Evolutionary conservation across 2,797 vertebrate species (phyloP).

Genomic region (Pagetopsis macropterus): DNA sequence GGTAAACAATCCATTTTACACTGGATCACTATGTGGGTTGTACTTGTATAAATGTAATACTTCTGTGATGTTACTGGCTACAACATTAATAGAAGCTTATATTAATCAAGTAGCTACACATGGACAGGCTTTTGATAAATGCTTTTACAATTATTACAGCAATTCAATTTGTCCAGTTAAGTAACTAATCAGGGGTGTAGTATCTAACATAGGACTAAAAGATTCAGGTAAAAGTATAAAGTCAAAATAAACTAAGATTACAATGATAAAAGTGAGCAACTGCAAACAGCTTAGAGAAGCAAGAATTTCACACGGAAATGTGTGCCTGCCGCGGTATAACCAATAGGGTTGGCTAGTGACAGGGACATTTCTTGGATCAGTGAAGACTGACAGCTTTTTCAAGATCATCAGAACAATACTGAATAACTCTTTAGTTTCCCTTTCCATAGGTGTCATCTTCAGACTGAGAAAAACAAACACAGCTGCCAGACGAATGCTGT

Average conservation of each 20-base stretch:
- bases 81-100: not conserved
- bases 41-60: not conserved
- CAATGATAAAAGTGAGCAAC: conserved; percentile 7
- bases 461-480: conserved; percentile 29
- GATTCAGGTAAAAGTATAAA: not conserved
- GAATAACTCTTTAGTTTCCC: conserved; percentile 23
- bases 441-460: conserved; percentile 24
- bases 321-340: conserved; percentile 19
- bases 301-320: not conserved
- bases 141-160: not conserved
- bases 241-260: not conserved
- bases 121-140: not conserved
- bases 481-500: conserved; percentile 38
- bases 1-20: not conserved
- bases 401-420: conserved; percentile 30
- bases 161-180: not conserved
- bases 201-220: not conserved
- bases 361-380: conserved; percentile 4
- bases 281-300: conserved; percentile 7
- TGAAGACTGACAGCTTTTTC: conserved; percentile 23
- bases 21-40: not conserved
- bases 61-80: not conserved
- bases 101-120: not conserved
- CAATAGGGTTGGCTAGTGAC: conserved; percentile 15
- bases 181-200: not conserved